Base-by-base conservation (phyloP, 53 echinoderm and acorn worm species). In the Hippasteria phrygiana region DNA sequence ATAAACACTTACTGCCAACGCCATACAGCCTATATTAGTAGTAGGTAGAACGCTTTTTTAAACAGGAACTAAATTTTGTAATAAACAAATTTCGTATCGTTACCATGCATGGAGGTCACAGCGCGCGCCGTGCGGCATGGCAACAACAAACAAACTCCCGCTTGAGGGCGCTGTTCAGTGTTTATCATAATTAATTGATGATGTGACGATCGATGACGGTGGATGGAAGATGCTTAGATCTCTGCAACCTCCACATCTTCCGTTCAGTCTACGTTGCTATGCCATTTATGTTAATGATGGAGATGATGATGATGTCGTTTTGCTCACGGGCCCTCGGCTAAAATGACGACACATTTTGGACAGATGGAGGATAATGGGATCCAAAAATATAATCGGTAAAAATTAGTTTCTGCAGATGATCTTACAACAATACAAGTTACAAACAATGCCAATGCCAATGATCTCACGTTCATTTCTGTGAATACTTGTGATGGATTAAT, bases 141-240 rank as follows among this genome's bases (percentile, higher is more conserved):
- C 85, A 85, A 85, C 85, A 71, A 85, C 50, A 69, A 85, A 85
- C 85, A 85, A n/a, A n/a, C 4, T 31, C 43, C 85, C 85, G 50
- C 71, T 50, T 71, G 85, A 85, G 85, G 85, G 85, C 85, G 85
- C 85, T 85, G 37, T 85, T 85, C 38, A 85, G 71, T 85, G 42
- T 85, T 85, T 85, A 71, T 75, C 75, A 75, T 85, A 85, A 85
- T 85, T 85, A 85, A 85, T 85, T 85, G 59, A 37, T 47, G 48
- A 47, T 3, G 24, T 5, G 29, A 33, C n/a, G 50, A 20, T 31
- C 31, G 18, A 20, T 37, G 79, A 11, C 1, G 65, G 69, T 20
- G 59, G 4, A 67, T 16, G 37, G 59, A 59, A 24, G 59, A 59
- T 18, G 59, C 59, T 4, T 14, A 8, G 69, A 33, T 0, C 7